Evolutionary conservation across 2,797 vertebrate genomes (phyloP), one percentile per base, ranked within the genome.

Genomic region (Nyctibius grandis): DNA sequence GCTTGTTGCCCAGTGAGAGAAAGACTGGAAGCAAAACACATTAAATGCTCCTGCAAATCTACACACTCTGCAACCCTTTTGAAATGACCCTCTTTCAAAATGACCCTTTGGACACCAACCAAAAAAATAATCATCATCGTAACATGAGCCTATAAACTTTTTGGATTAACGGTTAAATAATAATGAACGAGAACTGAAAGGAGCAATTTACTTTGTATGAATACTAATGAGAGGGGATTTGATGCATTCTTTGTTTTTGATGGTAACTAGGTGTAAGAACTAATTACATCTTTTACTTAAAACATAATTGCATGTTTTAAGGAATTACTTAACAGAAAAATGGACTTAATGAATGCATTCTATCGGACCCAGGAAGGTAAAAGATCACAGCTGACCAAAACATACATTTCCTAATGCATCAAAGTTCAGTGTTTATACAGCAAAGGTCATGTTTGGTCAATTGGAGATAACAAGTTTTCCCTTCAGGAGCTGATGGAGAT

Each of bases 11-110:
- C 85, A 53, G 77, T 26, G 45, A 96, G 57, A 73, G 50, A 59
- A 56, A 96, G 48, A 79, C 83, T 96, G 85, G 78, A 90, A 92
- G 92, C 68, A 94, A 94, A 95, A 73, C 78, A 93, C 88, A 95
- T 84, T 81, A 94, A 96, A 93, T 54, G 59, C 53, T 96, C 85
- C 87, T 81, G 59, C 60, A 85, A 91, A 95, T 75, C 90, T 91
- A 47, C 79, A 87, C 72, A 50, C 75, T 93, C 78, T 53, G 82
- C 91, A 88, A 44, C 53, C 85, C 74, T 61, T 83, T 80, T 87
- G 76, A 93, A 95, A 76, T 9, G n/a, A 97, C 51, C 53, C 75
- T 80, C 70, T 64, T 91, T 85, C 81, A 40, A 61, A 96, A 91
- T 93, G 87, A 89, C 69, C 68, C 57, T 61, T 86, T 97, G 92